Percentiles rank a stretch among this genome's conserved stretches.
These are phyloP conservation scores for Parasteatoda tepidariorum DNA, from an alignment of 1,140 invertebrate species.

Conservation along the genomic window DNA sequence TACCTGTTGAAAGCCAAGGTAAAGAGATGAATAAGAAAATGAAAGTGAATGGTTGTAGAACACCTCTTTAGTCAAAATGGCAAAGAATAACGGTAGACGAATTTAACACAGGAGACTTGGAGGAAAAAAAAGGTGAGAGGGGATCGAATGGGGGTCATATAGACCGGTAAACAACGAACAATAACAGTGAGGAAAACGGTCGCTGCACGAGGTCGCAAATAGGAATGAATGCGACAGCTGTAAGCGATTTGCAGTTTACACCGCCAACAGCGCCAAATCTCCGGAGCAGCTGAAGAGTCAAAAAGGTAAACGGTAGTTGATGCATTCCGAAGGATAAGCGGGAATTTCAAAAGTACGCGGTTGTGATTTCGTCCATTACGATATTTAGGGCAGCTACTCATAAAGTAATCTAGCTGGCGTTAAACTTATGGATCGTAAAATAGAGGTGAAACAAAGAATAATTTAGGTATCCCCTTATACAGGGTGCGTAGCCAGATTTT, in stretches of 20 bases:
- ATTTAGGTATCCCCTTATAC: too few species aligned
- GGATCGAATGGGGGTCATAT: conserved; percentile 2
- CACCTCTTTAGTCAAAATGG: too few species aligned
- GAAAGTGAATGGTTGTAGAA: too few species aligned
- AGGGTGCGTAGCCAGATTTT: too few species aligned
- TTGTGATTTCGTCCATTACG: too few species aligned
- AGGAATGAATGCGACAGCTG: conserved; percentile 20
- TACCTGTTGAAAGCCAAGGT: too few species aligned
- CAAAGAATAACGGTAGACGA: conserved; percentile 16
- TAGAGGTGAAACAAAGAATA: too few species aligned
- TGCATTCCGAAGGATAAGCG: neutral
- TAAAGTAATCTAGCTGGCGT: too few species aligned
- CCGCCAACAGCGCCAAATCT: neutral
- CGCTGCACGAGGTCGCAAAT: conserved; percentile 29
- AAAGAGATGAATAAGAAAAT: too few species aligned
- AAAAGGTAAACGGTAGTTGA: conserved; percentile 1
- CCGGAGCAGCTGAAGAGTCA: neutral
- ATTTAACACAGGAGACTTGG: neutral
- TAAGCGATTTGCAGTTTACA: neutral
- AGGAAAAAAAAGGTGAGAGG: conserved; percentile 4
- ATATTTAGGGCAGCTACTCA: too few species aligned
- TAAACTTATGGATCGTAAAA: too few species aligned
- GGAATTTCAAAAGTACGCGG: neutral
- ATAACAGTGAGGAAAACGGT: conserved; percentile 5
- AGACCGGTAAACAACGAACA: conserved; percentile 30